These are phyloP conservation scores for Amphimedon queenslandica DNA, from an alignment of 37 sponge, comb jelly and placozoan species.

Conservation along the genomic window DNA sequence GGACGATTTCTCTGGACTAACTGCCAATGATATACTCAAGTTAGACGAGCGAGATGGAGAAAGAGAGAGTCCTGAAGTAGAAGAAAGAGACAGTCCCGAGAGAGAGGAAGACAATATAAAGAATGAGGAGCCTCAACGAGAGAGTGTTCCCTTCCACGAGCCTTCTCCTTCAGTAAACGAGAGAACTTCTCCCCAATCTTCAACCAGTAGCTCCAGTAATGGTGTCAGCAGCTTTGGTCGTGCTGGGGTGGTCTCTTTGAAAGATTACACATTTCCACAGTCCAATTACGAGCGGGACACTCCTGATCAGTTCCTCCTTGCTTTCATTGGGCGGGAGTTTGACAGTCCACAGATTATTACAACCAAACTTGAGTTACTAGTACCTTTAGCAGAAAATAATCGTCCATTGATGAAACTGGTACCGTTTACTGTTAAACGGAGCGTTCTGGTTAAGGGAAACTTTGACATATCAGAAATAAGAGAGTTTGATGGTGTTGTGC, in stretches of 20 bases:
- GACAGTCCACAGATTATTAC: conserved; percentile 64
- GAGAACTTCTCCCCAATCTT: not conserved
- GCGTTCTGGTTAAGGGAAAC: conserved; percentile 44
- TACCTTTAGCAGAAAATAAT: not conserved
- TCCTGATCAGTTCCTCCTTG: conserved; percentile 52
- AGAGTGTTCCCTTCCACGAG: not conserved
- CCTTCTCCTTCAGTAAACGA: not conserved
- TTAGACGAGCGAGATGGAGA: too few relatives aligned
- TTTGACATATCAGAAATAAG: conserved; percentile 49
- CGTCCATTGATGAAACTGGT: conserved; percentile 39
- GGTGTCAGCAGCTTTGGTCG: not conserved
- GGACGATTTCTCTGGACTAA: not conserved
- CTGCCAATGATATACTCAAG: not conserved
- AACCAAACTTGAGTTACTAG: conserved; percentile 26
- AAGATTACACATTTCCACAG: conserved; percentile 26
- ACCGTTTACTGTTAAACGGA: conserved; percentile 51
- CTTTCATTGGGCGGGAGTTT: conserved; percentile 87
- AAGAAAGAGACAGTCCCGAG: not conserved
- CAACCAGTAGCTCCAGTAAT: not conserved
- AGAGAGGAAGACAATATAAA: not conserved
- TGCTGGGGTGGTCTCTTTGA: conserved; percentile 13
- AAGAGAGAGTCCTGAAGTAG: not conserved
- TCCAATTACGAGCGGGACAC: conserved; percentile 54
- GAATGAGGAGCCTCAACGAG: too few relatives aligned
- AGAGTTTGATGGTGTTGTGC: conserved; percentile 62